Evolutionary conservation across 2,797 vertebrate species (phyloP), one percentile per base, ranked within the genome.

Genomic region (Calcarius lapponicus): DNA sequence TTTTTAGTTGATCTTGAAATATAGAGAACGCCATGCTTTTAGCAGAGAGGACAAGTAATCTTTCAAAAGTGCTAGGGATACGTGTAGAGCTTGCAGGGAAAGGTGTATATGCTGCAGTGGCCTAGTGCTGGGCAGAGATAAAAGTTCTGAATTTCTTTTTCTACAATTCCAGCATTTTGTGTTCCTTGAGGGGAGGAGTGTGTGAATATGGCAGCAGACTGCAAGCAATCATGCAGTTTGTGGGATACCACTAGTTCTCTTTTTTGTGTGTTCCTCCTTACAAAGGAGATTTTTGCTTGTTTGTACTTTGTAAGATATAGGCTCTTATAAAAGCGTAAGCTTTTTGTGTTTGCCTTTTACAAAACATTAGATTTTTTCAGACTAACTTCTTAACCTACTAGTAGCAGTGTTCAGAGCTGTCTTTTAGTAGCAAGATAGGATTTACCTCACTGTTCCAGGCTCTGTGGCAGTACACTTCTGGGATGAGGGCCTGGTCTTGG

Each of bases 231-330:
- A 25, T 60, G 54, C 66, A 80, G 58, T 86, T 88, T 92, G 91
- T 97, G 80, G 91, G 76, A 94, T 94, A 88, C 92, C 83, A 85
- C 81, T 92, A 93, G 76, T 90, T 78, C 38, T 90, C 17, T 20
- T 86, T 66, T 74, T 60, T 56, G 31, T 94, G 36, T 93, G 66
- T 34, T 40, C 34, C 36, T 89, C 80, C 61, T 88, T 51, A 56
- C 31, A 42, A 54, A 76, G 57, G 80, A 89, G 60, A 29, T 19
- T 95, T 92, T 93, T 94, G 56, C 45, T 93, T 81, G 31, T 84
- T 92, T 86, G 38, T 88, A 28, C 67, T 80, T 84, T 71, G 54
- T 70, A 82, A 88, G 38, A 75, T 32, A 11, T 22, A 91, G 75
- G 69, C 34, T 75, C 29, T 16, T 43, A 58, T 14, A 47, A 65